Evolutionary conservation across 1,140 invertebrate species (phyloP).

Genomic region (Himalopsyche phryganea): DNA sequence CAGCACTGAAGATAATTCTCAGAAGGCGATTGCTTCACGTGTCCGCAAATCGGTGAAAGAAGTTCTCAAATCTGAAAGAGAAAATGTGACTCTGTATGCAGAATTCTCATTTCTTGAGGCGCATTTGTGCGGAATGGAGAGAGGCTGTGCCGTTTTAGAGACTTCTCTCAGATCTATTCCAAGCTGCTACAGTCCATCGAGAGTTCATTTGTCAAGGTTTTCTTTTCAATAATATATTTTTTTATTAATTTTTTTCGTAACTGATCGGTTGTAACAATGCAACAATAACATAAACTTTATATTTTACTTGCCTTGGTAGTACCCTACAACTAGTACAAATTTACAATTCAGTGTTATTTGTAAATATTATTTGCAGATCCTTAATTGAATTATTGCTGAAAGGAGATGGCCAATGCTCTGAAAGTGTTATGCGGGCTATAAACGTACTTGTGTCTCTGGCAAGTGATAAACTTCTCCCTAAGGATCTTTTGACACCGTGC

Average conservation of each 20-base stretch:
- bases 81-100: constrained; percentile 20
- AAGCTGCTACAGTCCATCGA: constrained; percentile 2
- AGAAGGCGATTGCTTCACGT: neutral
- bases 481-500: constrained; percentile 1
- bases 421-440: constrained; percentile 13
- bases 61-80: constrained; percentile 20
- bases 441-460: constrained; percentile 15
- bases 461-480: constrained; percentile 3
- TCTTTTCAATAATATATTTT: no score
- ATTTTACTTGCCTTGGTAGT: no score
- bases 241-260: no score
- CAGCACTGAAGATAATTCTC: neutral
- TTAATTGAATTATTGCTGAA: constrained; percentile 12
- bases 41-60: constrained; percentile 27
- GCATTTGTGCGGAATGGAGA: constrained; percentile 7
- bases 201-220: constrained; percentile 25
- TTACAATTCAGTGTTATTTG: no score
- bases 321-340: no score
- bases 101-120: constrained; percentile 27
- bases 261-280: no score
- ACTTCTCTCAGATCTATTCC: constrained; percentile 12
- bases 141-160: constrained; percentile 24
- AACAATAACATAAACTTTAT: no score
- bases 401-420: neutral
- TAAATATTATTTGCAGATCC: constrained; percentile 18